A percentile compares a stretch with the other conserved stretches of the same genome.
These are phyloP conservation scores for Pseudopodoces humilis DNA, from an alignment of 2,113 vertebrate genomes.

Conservation along the genomic window DNA sequence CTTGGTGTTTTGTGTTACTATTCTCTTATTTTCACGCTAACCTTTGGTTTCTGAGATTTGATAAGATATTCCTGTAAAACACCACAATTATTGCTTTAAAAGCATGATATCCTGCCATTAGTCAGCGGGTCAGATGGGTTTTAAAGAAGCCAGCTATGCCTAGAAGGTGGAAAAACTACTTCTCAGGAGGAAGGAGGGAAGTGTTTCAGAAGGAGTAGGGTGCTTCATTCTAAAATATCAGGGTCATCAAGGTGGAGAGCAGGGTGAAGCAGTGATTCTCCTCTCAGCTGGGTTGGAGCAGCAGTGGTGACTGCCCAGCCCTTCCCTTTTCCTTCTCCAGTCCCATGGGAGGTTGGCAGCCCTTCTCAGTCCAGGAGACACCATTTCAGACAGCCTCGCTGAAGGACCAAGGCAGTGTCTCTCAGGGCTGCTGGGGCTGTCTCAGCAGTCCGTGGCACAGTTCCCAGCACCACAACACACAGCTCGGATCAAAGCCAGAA, in stretches of 20 bases:
- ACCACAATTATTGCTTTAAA: background rate
- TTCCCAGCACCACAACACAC: background rate
- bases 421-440: background rate
- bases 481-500: rapidly evolving
- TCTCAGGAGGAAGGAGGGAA: background rate
- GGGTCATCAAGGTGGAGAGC: background rate
- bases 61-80: background rate
- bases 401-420: background rate
- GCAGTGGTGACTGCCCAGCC: background rate
- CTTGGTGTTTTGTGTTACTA: background rate
- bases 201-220: background rate
- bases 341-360: background rate
- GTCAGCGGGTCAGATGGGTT: background rate
- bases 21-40: background rate
- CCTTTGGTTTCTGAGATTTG: background rate
- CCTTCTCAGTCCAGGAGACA: background rate
- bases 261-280: background rate
- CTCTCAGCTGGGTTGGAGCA: background rate
- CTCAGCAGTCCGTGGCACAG: rapidly evolving
- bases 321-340: rapidly evolving
- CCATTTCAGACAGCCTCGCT: background rate
- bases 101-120: background rate
- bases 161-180: background rate
- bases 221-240: background rate
- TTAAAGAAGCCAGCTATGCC: background rate